Base-by-base conservation (phyloP, 2,113 vertebrate species). In the Ameiurus melas region DNA sequence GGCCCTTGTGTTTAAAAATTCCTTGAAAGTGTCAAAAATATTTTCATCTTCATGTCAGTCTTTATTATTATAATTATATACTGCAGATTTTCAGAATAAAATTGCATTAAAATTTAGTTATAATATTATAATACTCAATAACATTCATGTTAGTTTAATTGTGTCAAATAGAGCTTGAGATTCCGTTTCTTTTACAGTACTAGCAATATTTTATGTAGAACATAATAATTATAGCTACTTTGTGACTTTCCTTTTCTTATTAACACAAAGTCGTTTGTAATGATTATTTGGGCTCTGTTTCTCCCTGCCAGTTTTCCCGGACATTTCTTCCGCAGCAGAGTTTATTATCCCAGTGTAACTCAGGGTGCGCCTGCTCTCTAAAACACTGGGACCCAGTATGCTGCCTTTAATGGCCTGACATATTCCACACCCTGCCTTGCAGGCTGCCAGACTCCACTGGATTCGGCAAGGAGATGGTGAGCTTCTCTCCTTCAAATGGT, bases 331-430 rank as follows among this genome's bases (percentile, higher is more conserved):
- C 87, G 0, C 93, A 93, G 57, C 94, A 95, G 90, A 93, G 90
- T 43, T 91, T 98, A 86, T 89, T 97, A 89, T 96, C 98, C 17
- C 94, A 96, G 87, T 99, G 98, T 93, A 99, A 99, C 90, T 91
- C 90, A 0, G 95, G 92, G 73, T 99, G 98, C 47, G 92, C 91
- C 0, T 99, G 98, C 88, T 97, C 97, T 85, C 64, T 94, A 73
- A 95, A 95, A 0, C 95, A 96, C 82, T 99, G 98, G 98, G 98
- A 99, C 82, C 98, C 98, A 0, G 95, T 99, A 55, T 99, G 98
- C n/a, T 7, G 95, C 97, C 5, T 92, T 95, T n/a, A 95, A 97
- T 5, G 97, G 97, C n/a, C 90, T 99, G 25, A 99, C 98, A 0
- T 99, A 98, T 0, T 86, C 94, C 16, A 97, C 98, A 0, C 96